A percentile compares a stretch with the other conserved stretches of the same genome.
phyloP scores from a whole-genome alignment of 1,140 invertebrate species.

The Drosophila neocordata region DNA sequence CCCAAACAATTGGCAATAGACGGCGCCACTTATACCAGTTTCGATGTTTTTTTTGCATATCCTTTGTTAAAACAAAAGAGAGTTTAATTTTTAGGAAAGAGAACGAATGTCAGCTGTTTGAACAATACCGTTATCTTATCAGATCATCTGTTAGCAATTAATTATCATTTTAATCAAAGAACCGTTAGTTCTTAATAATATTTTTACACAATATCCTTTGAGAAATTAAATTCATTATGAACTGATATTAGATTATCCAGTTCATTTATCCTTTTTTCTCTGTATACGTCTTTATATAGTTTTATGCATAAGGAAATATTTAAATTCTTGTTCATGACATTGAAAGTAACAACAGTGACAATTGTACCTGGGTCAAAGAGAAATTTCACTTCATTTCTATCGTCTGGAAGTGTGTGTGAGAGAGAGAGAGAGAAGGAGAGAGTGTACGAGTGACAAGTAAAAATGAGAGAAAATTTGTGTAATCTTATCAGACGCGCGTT shows the following conservation, averaged over 20 bases:
- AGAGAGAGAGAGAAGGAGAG: not conserved
- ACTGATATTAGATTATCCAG: no score
- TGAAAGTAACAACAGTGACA: not conserved
- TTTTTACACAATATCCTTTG: no score
- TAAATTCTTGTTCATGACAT: not conserved
- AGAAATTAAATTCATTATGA: no score
- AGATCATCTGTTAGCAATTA: not conserved
- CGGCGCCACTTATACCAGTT: constrained; percentile 5
- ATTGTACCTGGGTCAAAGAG: not conserved
- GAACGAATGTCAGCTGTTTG: not conserved
- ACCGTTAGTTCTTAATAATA: no score
- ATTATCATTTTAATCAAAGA: not conserved
- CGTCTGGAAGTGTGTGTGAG: not conserved
- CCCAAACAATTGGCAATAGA: not conserved
- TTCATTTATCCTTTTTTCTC: no score
- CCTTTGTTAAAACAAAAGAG: not conserved
- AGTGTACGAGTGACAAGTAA: not conserved
- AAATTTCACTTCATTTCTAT: not conserved
- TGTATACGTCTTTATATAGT: no score
- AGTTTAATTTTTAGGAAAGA: not conserved
- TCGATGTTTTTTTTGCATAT: not conserved
- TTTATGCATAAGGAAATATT: not conserved
- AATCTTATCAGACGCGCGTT: constrained; percentile 75
- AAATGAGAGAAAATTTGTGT: not conserved
- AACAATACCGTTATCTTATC: not conserved